Conservation (phyloP, 2,113 vertebrate species). For the Serinus canaria region DNA sequence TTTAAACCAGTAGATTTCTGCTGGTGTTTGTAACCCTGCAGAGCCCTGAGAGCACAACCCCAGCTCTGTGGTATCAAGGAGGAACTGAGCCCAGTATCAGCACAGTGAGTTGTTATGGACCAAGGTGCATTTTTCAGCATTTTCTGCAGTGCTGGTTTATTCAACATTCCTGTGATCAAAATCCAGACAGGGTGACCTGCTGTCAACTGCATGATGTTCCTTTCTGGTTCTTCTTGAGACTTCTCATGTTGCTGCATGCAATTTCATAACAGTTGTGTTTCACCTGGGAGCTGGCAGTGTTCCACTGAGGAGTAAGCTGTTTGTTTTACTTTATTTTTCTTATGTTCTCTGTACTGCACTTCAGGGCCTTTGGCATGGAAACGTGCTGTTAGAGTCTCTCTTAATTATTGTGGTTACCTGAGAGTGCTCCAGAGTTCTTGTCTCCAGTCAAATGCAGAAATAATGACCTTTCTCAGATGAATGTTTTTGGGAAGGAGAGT, state of each 20-base stretch:
- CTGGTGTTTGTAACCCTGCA: not conserved
- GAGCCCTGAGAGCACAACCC: not conserved
- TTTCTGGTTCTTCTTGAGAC: not conserved
- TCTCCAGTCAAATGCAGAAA: not conserved
- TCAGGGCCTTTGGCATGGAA: conserved; percentile 10
- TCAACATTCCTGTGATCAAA: not conserved
- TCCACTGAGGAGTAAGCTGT: not conserved
- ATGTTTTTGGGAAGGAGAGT: not conserved
- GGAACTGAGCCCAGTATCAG: not conserved
- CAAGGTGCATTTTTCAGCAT: not conserved
- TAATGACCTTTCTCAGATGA: not conserved
- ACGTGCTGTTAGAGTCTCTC: not conserved
- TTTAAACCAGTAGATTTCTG: conserved; percentile 11
- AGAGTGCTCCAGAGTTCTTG: not conserved
- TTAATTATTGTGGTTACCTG: not conserved
- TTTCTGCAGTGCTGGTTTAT: not conserved
- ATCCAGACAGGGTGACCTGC: not conserved
- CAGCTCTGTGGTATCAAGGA: not conserved
- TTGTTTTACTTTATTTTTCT: conserved; percentile 16
- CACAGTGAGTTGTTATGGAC: not conserved
- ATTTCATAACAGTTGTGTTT: not conserved
- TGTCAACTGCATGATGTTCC: not conserved
- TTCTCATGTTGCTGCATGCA: not conserved
- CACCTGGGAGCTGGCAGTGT: not conserved
- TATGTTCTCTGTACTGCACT: not conserved